Evolutionary conservation across 2,888 invertebrate genomes (phyloP).

Genomic region (Ischnura elegans): DNA sequence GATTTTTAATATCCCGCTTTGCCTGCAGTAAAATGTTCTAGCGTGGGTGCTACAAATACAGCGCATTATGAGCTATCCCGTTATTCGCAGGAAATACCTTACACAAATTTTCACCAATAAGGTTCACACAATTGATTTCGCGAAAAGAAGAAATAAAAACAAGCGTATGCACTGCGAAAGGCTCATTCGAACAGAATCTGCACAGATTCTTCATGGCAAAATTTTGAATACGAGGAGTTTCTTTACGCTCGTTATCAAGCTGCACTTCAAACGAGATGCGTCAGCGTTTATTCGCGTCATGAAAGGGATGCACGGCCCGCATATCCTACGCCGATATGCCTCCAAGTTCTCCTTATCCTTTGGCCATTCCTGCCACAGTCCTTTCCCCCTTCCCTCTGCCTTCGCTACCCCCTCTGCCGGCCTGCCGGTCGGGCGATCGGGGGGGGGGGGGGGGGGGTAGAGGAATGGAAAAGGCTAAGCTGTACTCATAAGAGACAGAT

Average conservation of each 20-base stretch:
- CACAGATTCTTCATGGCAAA: background rate
- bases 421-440: background rate
- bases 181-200: too few species aligned
- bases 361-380: background rate
- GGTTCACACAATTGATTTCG: too few species aligned
- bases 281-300: background rate
- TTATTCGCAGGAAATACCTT: too few species aligned
- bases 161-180: too few species aligned
- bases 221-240: background rate
- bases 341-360: background rate
- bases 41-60: too few species aligned
- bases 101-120: too few species aligned
- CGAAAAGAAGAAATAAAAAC: too few species aligned
- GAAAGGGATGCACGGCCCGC: background rate
- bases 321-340: background rate
- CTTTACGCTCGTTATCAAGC: background rate
- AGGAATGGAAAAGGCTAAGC: background rate
- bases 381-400: background rate
- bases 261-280: constrained; percentile 8
- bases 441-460: background rate
- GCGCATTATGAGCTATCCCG: too few species aligned
- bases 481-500: background rate
- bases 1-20: too few species aligned
- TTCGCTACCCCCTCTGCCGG: background rate
- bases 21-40: too few species aligned